phyloP scores from a whole-genome alignment of 2,797 vertebrate genomes.

The Choloepus didactylus region DNA sequence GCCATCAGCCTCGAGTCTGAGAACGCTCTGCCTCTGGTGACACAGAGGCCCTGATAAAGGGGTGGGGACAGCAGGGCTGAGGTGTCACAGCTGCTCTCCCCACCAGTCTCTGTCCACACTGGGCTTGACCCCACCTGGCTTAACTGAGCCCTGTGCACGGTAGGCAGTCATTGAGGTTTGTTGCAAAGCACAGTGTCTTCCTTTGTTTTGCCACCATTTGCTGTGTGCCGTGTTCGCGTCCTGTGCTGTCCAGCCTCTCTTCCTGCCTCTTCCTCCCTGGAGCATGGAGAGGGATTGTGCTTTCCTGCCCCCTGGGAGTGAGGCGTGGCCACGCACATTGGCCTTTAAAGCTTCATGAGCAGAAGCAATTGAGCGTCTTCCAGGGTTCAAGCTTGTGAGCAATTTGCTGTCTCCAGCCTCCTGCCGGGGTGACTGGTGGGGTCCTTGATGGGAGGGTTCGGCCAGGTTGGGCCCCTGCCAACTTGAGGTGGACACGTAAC shows the following conservation, averaged over 20 bases:
- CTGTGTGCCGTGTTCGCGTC: rapidly evolving
- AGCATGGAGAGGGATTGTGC: rapidly evolving
- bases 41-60: background rate
- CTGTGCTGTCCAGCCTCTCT: rapidly evolving
- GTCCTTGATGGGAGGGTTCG: background rate
- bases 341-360: background rate
- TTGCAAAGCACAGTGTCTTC: rapidly evolving
- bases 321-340: rapidly evolving
- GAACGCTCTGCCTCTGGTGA: background rate
- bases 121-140: background rate
- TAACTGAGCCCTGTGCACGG: background rate
- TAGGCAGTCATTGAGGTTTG: background rate
- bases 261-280: background rate
- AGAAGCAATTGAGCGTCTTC: background rate
- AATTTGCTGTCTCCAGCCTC: background rate
- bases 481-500: background rate
- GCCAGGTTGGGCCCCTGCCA: background rate
- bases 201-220: background rate
- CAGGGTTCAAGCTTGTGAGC: background rate
- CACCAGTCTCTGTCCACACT: background rate
- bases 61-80: background rate
- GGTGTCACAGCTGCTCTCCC: background rate
- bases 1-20: background rate
- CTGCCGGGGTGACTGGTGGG: background rate
- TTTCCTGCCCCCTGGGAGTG: background rate